Evolutionary conservation across 2,797 vertebrate genomes (phyloP), one percentile per base, ranked within the genome.

Genomic region (Sebastes vulpes): DNA sequence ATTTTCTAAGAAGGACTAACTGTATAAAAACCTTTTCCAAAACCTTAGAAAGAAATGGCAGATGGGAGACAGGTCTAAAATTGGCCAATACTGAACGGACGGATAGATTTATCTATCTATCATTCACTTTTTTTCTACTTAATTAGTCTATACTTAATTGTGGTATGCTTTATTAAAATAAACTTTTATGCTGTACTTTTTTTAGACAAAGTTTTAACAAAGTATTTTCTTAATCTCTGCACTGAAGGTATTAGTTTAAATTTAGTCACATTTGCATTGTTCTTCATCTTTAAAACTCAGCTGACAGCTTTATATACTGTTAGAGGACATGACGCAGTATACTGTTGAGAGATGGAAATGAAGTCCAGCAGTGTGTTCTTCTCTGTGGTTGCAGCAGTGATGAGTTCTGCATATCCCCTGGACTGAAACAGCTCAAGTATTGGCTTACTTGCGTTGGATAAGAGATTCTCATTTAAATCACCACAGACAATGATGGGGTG

Each of bases 301-400:
- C 12, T 38, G 12, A 38, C 35, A 38, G 35, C 35, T 14, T 38
- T 38, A 38, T 38, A 12, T 38, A 38, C 35, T 14, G 35, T 38
- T 38, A 38, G 12, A 38, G 12, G 35, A 38, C 35, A 38, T 38
- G 35, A 58, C 56, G 28, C 26, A 58, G 28, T n/a, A 58, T 3
- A 58, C 56, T 3, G 56, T 9, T 29, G 2, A 3, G 72, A 85
- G 18, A 79, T 67, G 42, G 72, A 84, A 4, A 90, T 53, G 11
- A 18, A 31, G 60, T 88, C 79, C 4, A 83, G 23, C 9, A 82
- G 57, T 5, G 58, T 79, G 32, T 79, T 61, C 6, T 79, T 86
- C 1, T 85, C 65, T 12, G 79, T 89, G 21, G 79, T 86, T 2
- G 72, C 57, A 29, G 31, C 21, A 38, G 46, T 60, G 16, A 91